These are phyloP conservation scores for Poecile atricapillus DNA, from an alignment of 2,113 vertebrate genomes.

Conservation along the genomic window DNA sequence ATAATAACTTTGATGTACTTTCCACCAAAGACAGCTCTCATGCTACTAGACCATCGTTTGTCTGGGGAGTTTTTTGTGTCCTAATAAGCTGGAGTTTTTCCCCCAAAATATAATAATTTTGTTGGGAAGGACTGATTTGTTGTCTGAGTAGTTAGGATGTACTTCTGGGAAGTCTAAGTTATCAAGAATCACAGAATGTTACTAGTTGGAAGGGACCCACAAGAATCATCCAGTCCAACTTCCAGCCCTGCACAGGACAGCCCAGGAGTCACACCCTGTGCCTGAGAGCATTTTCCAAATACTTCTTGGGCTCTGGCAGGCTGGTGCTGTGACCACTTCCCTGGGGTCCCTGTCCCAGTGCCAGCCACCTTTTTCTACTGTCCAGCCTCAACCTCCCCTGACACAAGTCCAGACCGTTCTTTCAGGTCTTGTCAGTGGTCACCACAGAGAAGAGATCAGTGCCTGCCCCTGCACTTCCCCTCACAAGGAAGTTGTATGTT, in stretches of 20 bases:
- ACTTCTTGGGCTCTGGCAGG: no score
- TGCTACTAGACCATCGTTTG: not conserved
- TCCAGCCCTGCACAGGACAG: not conserved
- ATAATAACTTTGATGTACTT: not conserved
- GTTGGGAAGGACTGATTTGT: not conserved
- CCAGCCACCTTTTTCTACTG: not conserved
- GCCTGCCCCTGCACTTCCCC: not conserved
- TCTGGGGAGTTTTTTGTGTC: not conserved
- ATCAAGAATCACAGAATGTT: not conserved
- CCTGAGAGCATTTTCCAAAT: not conserved
- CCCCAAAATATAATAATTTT: not conserved
- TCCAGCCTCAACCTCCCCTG: not conserved
- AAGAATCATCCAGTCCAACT: not conserved
- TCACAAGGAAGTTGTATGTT: not conserved
- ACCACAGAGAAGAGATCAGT: not conserved
- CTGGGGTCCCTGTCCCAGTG: not conserved
- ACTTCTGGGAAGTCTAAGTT: not conserved
- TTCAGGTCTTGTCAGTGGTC: not conserved
- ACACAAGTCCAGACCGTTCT: not conserved
- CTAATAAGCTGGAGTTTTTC: not conserved
- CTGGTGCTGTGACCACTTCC: not conserved
- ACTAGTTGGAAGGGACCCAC: not conserved
- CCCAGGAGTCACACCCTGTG: not conserved
- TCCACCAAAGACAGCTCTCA: not conserved
- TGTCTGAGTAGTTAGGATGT: not conserved